Evolutionary conservation across 2,888 invertebrate species (phyloP).

Genomic region (Bursaphelenchus okinawaensis): DNA sequence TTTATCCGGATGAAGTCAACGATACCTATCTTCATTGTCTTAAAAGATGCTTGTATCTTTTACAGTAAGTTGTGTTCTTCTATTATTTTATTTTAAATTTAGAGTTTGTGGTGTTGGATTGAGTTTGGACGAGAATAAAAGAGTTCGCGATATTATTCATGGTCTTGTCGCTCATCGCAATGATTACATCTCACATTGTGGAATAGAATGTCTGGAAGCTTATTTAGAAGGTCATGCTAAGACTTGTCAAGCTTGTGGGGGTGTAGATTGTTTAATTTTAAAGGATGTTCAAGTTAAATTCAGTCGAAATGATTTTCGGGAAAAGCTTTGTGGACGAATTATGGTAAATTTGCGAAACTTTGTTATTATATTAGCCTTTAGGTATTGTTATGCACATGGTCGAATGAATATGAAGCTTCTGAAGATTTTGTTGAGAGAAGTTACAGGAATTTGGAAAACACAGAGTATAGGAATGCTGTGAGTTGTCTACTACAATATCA

Average conservation of each 20-base stretch:
- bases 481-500: background rate
- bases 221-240: background rate
- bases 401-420: background rate
- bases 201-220: background rate
- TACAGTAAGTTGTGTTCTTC: background rate
- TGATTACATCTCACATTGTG: background rate
- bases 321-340: background rate
- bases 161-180: background rate
- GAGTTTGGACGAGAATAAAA: background rate
- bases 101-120: background rate
- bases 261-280: background rate
- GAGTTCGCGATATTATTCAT: background rate
- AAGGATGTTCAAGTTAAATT: background rate
- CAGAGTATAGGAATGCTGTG: background rate
- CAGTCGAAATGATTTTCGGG: background rate
- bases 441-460: background rate
- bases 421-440: background rate
- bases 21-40: background rate
- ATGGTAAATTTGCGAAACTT: background rate
- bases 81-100: background rate
- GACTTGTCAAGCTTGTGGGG: background rate
- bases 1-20: background rate
- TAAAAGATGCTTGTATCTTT: background rate
- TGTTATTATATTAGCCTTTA: background rate
- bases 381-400: background rate